These are phyloP conservation scores for Porites cylindrica DNA, from an alignment of 92 coral and sea anemone genomes.

Conservation along the genomic window DNA sequence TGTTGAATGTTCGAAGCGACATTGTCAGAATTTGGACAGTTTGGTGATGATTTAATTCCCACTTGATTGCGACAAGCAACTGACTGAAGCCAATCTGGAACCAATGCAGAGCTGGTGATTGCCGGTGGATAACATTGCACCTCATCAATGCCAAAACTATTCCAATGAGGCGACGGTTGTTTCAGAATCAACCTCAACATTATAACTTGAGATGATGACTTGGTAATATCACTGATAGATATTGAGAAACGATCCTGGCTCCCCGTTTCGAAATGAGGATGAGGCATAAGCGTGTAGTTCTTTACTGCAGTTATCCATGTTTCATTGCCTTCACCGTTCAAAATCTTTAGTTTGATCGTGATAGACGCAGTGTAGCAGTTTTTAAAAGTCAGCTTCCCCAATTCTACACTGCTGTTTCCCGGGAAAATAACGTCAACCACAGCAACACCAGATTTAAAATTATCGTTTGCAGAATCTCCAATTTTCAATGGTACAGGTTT, in stretches of 20 bases:
- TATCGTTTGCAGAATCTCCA: constrained; percentile 56
- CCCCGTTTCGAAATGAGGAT: constrained; percentile 92
- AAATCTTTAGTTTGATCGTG: constrained; percentile 78
- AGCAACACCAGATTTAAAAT: constrained; percentile 57
- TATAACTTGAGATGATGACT: constrained; percentile 70
- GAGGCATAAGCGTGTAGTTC: constrained; percentile 80
- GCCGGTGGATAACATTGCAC: constrained; percentile 66
- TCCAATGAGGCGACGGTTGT: constrained; percentile 99
- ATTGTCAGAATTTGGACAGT: constrained; percentile 66
- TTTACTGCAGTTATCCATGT: constrained; percentile 79
- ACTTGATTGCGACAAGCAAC: not conserved
- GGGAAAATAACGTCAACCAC: constrained; percentile 62
- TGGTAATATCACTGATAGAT: constrained; percentile 56
- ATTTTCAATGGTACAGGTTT: constrained; percentile 55
- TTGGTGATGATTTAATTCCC: constrained; percentile 31
- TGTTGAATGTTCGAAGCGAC: constrained; percentile 89
- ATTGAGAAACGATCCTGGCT: constrained; percentile 83
- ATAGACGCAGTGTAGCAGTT: constrained; percentile 89
- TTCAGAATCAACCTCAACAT: constrained; percentile 87
- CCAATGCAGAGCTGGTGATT: not conserved
- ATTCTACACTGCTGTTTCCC: constrained; percentile 36
- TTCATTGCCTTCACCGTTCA: constrained; percentile 65
- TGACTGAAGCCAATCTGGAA: constrained; percentile 33
- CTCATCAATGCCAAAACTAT: constrained; percentile 82
- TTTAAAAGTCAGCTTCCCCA: constrained; percentile 20